Conservation (phyloP, 2,113 vertebrate genomes). For the Notarius lentiginosus region DNA sequence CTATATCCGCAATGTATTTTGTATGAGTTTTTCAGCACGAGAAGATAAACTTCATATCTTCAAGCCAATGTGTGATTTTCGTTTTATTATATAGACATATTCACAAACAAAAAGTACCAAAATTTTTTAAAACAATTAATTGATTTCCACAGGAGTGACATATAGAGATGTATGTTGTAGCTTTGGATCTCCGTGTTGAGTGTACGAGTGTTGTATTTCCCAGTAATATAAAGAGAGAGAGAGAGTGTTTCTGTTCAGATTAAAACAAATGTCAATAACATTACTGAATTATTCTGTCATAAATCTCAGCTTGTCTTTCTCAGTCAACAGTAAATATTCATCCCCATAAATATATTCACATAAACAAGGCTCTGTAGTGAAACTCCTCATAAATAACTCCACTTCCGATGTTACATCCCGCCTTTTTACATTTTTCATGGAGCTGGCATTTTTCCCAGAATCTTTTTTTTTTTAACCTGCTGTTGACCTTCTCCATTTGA, state of each 20-base stretch:
- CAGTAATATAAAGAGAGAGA: too few species aligned
- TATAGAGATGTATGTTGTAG: too few species aligned
- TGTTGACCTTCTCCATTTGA: conserved; percentile 53
- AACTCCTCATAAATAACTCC: conserved; percentile 37
- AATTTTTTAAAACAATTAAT: too few species aligned
- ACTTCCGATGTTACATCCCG: conserved; percentile 5
- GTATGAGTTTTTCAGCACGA: too few species aligned
- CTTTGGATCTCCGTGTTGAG: too few species aligned
- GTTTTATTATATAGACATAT: too few species aligned
- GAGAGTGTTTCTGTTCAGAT: background rate
- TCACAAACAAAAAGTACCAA: too few species aligned
- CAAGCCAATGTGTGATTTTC: too few species aligned
- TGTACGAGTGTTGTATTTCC: too few species aligned
- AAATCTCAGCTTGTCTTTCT: conserved; percentile 24
- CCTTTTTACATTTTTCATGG: conserved; percentile 30
- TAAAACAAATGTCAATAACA: background rate
- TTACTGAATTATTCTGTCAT: background rate
- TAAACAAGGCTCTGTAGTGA: conserved; percentile 10
- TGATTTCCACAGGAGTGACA: too few species aligned
- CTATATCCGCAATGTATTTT: too few species aligned
- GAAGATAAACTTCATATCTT: too few species aligned
- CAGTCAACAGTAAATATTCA: conserved; percentile 11
- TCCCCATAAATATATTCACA: background rate
- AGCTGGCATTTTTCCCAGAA: conserved; percentile 35
- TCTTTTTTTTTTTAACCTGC: conserved; percentile 36